phyloP scores from a whole-genome alignment of 2,797 vertebrate genomes.

The Notoglanidium macrostoma region DNA sequence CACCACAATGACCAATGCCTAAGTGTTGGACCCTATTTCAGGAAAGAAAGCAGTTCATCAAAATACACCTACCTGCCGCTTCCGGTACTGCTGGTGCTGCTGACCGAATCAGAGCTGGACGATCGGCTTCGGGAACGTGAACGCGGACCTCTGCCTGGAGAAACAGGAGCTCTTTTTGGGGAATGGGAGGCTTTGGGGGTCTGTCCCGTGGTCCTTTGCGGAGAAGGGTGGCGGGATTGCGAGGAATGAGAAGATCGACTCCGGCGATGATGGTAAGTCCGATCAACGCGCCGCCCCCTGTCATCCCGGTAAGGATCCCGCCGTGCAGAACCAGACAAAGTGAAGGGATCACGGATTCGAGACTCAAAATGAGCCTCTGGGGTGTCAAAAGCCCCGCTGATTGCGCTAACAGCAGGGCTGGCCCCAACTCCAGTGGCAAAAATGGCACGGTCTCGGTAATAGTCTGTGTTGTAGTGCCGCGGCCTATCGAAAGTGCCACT shows the following conservation, averaged over 20 bases:
- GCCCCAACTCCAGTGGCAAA: constrained; percentile 68
- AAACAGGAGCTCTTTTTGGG: constrained; percentile 81
- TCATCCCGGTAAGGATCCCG: constrained; percentile 97
- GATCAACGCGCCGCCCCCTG: constrained; percentile 89
- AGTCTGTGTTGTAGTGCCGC: constrained; percentile 97
- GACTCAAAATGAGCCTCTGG: constrained; percentile 96
- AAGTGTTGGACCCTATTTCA: background rate
- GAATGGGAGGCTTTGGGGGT: constrained; percentile 88
- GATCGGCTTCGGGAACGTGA: constrained; percentile 91
- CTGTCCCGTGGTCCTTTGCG: constrained; percentile 90
- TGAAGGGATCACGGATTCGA: constrained; percentile 90
- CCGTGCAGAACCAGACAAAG: constrained; percentile 90
- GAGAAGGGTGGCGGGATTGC: constrained; percentile 96
- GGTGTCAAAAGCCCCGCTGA: constrained; percentile 85
- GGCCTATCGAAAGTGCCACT: constrained; percentile 93
- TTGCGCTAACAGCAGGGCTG: constrained; percentile 71
- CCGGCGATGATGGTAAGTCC: constrained; percentile 94
- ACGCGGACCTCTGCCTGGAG: constrained; percentile 75
- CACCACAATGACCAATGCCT: background rate
- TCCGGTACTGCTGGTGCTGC: constrained; percentile 97
- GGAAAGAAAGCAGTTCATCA: background rate
- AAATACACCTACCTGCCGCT: constrained; percentile 87
- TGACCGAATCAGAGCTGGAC: constrained; percentile 96
- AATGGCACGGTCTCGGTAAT: constrained; percentile 89
- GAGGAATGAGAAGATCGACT: constrained; percentile 97